Base-by-base conservation (phyloP, 2,113 vertebrate species). In the Ornithorhynchus anatinus region DNA sequence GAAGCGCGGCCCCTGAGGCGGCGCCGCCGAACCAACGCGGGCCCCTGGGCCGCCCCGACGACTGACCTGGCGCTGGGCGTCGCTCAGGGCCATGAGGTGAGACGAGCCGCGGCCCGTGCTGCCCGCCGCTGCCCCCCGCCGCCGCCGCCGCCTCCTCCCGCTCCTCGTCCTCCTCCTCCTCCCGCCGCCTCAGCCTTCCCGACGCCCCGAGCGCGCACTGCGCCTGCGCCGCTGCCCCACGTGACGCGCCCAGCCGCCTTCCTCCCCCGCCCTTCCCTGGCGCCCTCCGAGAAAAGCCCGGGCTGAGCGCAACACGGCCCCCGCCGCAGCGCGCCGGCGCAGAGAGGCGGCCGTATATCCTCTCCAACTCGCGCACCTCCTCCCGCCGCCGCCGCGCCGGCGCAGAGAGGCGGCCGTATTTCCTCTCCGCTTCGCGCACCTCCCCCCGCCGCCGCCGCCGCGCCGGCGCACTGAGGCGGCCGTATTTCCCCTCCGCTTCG, bases 141-240 rank as follows among this genome's bases (percentile, higher is more conserved):
- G 14, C 16, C 29, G 36, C 82, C 37, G 84, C 81, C 36, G 86
- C 77, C 7, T 77, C 66, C 56, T 77, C 42, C 9, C 70, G 15
- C 17, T 13, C 32, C 6, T 72, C 76, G 1, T 74, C 82, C 37
- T 85, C 81, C 36, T 86, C 77, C 7, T 77, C 66, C 56, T 77
- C 42, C 9, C 70, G 15, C 17, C 64, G 27, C 22, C 27, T 6
- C n/a, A n/a, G n/a, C n/a, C n/a, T n/a, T n/a, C n/a, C 29, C 8
- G 13, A 33, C n/a, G 33, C 1, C 15, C 10, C n/a, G 19, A 17
- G 67, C 57, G 45, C 67, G 39, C 23, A 5, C 27, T 10, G 35
- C 25, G 25, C 53, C 4, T 2, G 37, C 53, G 39, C 29, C 23
- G 4, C 54, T 4, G 6, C 42, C 47, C 0, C 7, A 36, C 52